Evolutionary conservation across 2,888 invertebrate species (phyloP), one percentile per base, ranked within the genome.

Genomic region (Ophioninae sp.): DNA sequence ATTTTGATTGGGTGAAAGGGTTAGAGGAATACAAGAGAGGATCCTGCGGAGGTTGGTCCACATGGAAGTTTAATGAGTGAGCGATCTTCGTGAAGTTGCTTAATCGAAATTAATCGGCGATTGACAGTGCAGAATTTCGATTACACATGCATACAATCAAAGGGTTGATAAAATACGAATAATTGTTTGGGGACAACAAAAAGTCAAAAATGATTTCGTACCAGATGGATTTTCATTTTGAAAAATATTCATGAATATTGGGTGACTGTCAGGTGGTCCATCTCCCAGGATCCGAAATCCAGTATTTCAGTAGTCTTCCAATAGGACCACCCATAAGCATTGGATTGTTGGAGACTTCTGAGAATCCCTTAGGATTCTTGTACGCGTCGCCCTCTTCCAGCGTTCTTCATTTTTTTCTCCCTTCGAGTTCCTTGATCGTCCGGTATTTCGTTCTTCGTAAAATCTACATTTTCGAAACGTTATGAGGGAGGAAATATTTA

Each of bases 311-410:
- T 83, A 56, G 59, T 64, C 44, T 65, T 76, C 58, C 69, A 85
- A 86, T 74, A 81, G 86, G 89, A 89, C 89, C 89, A 89, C 89
- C 89, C 89, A 87, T 89, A 80, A 30, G 87, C 74, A 79, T 78
- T 81, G 88, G 87, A 89, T 87, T 86, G 88, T 86, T 83, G 86
- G 84, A 81, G 87, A 81, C 78, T 89, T 89, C 89, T 85, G 76
- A 87, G 89, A 89, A 89, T 87, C 84, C 78, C 85, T 84, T 84
- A 81, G 86, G 86, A 85, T 85, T 88, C 87, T 75, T 30, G 44
- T 65, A 41, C 20, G 5, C 13, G 51, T 59, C 37, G 39, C 8
- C 67, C 65, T 58, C 9, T 41, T 59, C 67, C 39, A 37, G 74
- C 76, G 77, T 83, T 81, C 74, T 73, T 7, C 83, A 13, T 82